A percentile compares a stretch with the other conserved stretches of the same genome.
These are phyloP conservation scores for Papilio helenus DNA, from an alignment of 1,140 invertebrate species.

Conservation along the genomic window DNA sequence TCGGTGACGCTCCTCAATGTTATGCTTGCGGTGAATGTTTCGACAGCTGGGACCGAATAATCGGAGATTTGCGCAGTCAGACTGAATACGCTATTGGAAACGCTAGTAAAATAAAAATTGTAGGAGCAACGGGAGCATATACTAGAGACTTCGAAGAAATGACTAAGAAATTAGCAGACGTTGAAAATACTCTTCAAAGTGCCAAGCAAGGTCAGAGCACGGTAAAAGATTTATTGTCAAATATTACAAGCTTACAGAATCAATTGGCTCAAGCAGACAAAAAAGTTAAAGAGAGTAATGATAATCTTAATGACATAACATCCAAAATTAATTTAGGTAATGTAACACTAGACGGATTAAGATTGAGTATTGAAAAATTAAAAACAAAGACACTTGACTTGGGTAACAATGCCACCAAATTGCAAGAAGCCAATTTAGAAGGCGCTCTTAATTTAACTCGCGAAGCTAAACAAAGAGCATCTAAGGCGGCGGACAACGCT, in stretches of 20 bases:
- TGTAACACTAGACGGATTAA: conserved; percentile 89
- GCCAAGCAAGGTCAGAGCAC: conserved; percentile 89
- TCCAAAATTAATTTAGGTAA: conserved; percentile 91
- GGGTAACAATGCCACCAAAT: conserved; percentile 92
- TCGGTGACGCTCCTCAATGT: conserved; percentile 95
- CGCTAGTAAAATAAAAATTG: conserved; percentile 95
- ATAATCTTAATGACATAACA: conserved; percentile 89
- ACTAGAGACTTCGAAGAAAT: conserved; percentile 96
- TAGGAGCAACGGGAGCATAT: conserved; percentile 96
- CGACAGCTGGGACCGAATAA: conserved; percentile 97
- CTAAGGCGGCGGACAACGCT: conserved; percentile 87
- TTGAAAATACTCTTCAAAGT: conserved; percentile 90
- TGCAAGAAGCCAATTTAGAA: conserved; percentile 97
- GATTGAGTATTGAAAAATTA: conserved; percentile 88
- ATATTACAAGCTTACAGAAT: conserved; percentile 77
- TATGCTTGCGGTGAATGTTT: conserved; percentile 99
- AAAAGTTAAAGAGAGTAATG: conserved; percentile 81
- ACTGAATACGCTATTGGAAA: conserved; percentile 90
- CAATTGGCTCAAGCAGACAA: conserved; percentile 77
- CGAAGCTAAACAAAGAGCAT: conserved; percentile 88
- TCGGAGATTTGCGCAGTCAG: conserved; percentile 88
- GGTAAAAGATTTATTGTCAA: conserved; percentile 85
- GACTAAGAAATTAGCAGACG: conserved; percentile 91
- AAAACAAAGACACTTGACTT: conserved; percentile 89
- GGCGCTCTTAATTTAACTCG: conserved; percentile 96